Evolutionary conservation across 1,140 invertebrate genomes (phyloP).

Genomic region (Chymomyza costata): DNA sequence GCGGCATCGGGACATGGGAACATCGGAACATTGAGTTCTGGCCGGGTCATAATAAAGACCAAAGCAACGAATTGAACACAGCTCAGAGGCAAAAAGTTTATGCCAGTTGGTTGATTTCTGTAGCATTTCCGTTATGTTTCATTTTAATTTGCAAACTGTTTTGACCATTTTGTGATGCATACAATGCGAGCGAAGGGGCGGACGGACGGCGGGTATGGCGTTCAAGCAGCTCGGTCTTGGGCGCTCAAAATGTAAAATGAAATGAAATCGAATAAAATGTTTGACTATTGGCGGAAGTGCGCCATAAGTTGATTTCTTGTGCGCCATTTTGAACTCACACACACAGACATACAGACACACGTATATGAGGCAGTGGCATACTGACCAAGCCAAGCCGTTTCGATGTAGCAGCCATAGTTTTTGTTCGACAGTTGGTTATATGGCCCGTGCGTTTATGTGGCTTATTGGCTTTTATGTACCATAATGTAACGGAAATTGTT

Average conservation of each 20-base stretch:
- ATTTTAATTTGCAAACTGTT: slow-evolving; percentile 64
- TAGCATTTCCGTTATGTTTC: slow-evolving; percentile 70
- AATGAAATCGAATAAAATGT: slow-evolving; percentile 68
- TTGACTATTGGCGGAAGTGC: slow-evolving; percentile 70
- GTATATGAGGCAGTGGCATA: too few relatives aligned
- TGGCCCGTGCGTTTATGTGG: slow-evolving; percentile 19
- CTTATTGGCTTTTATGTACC: slow-evolving; percentile 63
- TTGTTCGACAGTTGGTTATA: slow-evolving; percentile 27
- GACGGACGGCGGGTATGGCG: too few relatives aligned
- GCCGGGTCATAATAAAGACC: slow-evolving; percentile 10
- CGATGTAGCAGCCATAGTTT: slow-evolving; percentile 28
- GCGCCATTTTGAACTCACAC: slow-evolving; percentile 49
- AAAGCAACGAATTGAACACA: not conserved
- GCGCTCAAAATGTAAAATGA: slow-evolving; percentile 20
- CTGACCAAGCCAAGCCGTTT: slow-evolving; percentile 2
- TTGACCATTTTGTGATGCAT: slow-evolving; percentile 43
- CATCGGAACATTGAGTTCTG: slow-evolving; percentile 8
- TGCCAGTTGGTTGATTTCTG: slow-evolving; percentile 69
- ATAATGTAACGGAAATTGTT: slow-evolving; percentile 71
- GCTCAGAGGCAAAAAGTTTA: slow-evolving; percentile 41
- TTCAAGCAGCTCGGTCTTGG: too few relatives aligned
- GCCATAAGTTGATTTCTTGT: slow-evolving; percentile 69
- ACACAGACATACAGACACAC: too few relatives aligned
- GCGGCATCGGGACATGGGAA: slow-evolving; percentile 19
- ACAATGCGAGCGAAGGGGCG: not conserved